A percentile compares a stretch with the other conserved stretches of the same genome.
Conservation (phyloP, 2,888 invertebrate species). For the Erebia palarica region DNA sequence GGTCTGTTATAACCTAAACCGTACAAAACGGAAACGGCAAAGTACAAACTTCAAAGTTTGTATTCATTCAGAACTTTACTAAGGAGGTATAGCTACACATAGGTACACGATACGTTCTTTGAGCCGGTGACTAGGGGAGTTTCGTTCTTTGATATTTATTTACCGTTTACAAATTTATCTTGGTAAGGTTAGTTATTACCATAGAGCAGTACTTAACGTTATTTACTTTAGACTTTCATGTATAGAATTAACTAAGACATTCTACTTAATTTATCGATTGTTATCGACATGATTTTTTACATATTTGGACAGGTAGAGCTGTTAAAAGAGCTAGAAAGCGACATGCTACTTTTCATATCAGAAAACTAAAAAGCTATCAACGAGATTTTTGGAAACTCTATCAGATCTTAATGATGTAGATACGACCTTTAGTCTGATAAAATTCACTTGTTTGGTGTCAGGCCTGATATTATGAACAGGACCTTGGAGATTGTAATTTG, state of each 20-base stretch:
- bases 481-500: too few species aligned
- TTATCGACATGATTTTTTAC: too few species aligned
- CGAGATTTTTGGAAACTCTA: too few species aligned
- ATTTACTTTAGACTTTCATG: slow-evolving; percentile 4
- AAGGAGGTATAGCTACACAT: not conserved
- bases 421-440: too few species aligned
- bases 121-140: slow-evolving; percentile 14
- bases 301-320: too few species aligned
- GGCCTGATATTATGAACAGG: too few species aligned
- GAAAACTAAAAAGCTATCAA: too few species aligned
- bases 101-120: slow-evolving; percentile 28
- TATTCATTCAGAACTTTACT: not conserved
- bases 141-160: slow-evolving; percentile 33
- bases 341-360: too few species aligned
- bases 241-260: not conserved
- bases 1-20: not conserved
- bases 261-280: too few species aligned
- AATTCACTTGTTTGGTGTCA: too few species aligned
- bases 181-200: not conserved
- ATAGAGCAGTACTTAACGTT: not conserved
- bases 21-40: not conserved
- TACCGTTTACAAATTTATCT: slow-evolving; percentile 33
- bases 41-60: not conserved
- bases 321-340: too few species aligned
- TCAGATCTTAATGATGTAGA: too few species aligned